Conservation (phyloP, 2,113 vertebrate species). For the Rattus rattus region DNA sequence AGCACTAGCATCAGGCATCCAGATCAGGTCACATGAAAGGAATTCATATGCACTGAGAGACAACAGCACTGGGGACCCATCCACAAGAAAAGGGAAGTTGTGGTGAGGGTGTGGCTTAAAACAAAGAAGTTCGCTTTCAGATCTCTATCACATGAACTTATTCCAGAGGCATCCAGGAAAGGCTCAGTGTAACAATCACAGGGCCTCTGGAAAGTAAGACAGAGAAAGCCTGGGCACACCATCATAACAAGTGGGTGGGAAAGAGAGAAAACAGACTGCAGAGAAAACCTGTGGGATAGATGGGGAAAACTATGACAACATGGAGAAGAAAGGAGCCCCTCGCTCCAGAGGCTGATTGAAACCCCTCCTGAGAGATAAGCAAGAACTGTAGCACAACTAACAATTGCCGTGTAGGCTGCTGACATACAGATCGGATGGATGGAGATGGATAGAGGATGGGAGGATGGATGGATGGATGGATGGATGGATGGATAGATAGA, state of each 20-base stretch:
- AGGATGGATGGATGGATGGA: neutral
- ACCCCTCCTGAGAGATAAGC: neutral
- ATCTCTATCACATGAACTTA: too few relatives aligned
- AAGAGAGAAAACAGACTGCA: neutral
- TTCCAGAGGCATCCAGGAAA: neutral
- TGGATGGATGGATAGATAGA: neutral
- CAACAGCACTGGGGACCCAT: neutral
- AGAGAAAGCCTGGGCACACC: neutral
- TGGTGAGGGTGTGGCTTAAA: neutral
- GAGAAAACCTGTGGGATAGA: neutral
- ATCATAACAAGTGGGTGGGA: too few relatives aligned
- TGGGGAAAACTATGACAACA: neutral
- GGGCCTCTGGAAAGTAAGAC: neutral
- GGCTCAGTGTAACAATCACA: fast-evolving
- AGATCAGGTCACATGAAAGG: neutral
- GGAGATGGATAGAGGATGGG: neutral
- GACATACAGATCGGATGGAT: neutral
- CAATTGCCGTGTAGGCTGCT: neutral
- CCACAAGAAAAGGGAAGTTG: neutral
- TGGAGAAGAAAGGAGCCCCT: neutral
- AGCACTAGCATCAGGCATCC: neutral
- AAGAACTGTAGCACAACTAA: neutral
- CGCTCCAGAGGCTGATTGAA: neutral
- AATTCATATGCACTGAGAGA: neutral
- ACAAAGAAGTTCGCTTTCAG: neutral